Conservation (phyloP, 2,888 invertebrate genomes). For the Cryptophagus acutangulus region DNA sequence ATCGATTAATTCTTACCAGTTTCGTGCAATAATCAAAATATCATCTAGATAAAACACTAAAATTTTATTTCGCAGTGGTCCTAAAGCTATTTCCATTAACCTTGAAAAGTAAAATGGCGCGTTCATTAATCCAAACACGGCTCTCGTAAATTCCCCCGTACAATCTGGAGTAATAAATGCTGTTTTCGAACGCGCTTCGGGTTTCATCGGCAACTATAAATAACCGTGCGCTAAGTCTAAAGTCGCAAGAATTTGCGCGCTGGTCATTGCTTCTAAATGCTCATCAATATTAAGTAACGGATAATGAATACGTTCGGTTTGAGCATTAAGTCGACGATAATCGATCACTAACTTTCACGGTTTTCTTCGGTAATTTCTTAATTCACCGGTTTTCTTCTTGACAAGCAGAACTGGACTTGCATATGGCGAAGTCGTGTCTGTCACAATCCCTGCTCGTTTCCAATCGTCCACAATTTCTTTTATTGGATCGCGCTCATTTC, state of each 20-base stretch:
- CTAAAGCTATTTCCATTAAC: constrained; percentile 13
- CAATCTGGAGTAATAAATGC: constrained; percentile 10
- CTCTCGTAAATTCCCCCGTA: constrained; percentile 1
- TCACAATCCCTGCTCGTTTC: constrained; percentile 17
- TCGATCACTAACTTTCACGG: constrained; percentile 9
- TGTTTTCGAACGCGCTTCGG: constrained; percentile 6
- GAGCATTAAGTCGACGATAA: constrained; percentile 8
- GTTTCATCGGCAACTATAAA: constrained; percentile 9
- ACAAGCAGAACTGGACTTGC: constrained; percentile 24
- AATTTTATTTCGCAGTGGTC: constrained; percentile 9
- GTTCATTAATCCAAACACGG: constrained; percentile 2
- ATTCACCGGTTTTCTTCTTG: constrained; percentile 26
- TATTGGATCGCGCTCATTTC: constrained; percentile 14
- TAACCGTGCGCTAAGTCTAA: constrained; percentile 10
- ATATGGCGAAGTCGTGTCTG: constrained; percentile 24
- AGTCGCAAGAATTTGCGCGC: constrained; percentile 4
- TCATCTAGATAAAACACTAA: constrained; percentile 15
- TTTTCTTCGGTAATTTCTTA: too few species aligned
- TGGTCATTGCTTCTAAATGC: neutral
- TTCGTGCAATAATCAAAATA: constrained; percentile 15
- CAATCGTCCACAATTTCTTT: constrained; percentile 17
- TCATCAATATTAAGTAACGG: constrained; percentile 4
- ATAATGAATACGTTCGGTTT: constrained; percentile 5
- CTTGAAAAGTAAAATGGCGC: constrained; percentile 9
- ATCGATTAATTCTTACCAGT: constrained; percentile 12